Base-by-base conservation (phyloP, 2,797 vertebrate genomes). In the Mormyrops boulengeri region DNA sequence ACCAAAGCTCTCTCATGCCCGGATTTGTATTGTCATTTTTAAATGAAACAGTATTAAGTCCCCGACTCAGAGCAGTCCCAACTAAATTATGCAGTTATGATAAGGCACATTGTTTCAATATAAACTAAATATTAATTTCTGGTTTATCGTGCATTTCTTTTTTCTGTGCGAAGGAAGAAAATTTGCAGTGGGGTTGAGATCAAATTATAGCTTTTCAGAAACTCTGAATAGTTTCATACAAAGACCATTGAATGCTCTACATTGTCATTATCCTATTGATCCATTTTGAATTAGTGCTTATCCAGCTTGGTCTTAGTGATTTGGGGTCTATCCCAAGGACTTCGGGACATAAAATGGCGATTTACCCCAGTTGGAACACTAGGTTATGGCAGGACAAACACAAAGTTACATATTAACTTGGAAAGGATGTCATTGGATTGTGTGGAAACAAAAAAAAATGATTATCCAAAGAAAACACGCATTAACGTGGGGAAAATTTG, bases 151-250 rank as follows among this genome's bases (percentile, higher is more conserved):
- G 38, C 4, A 1, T 77, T 77, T 30, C 26, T 73, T 57, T 69
- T 69, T 77, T 8, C 38, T 19, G 7, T 44, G 38, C 44, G 38
- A 44, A 80, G 19, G 77, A 47, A 19, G 41, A 8, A 47, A 19
- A 82, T 82, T 82, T 44, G 77, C 77, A 41, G 17, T 80, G 38
- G 38, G 73, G 19, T 8, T 41, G 41, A 44, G 77, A 47, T 47
- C 38, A n/a, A 80, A 47, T 82, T 82, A 82, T 82, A 82, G 19
- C 41, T 82, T 82, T 82, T 82, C 41, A 82, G 77, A 82, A 47
- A 82, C 77, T 17, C 26, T 44, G 77, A 82, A 44, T 82, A 19
- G 19, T 44, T 47, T 82, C 77, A 44, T 47, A 8, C 41, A 82
- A 82, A 82, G 34, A n/a, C 30, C 41, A 82, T n/a, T 82, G 41